These are phyloP conservation scores for Hestina assimilis DNA, from an alignment of 1,140 invertebrate species.

Conservation along the genomic window DNA sequence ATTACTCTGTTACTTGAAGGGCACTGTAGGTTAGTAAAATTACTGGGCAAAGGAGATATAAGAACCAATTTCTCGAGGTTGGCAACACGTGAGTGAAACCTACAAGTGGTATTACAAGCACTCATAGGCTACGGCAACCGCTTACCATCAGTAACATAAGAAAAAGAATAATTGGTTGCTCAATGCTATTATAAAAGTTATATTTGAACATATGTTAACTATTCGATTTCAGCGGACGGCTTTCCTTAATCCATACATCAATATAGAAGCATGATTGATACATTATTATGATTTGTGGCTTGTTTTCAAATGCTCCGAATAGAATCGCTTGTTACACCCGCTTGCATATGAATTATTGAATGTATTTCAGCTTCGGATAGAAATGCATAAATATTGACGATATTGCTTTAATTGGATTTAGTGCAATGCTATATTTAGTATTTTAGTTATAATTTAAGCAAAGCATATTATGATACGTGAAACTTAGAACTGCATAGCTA, in stretches of 20 bases:
- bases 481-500: slow-evolving; percentile 4
- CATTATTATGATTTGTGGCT: slow-evolving; percentile 45
- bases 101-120: too few species aligned
- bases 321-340: slow-evolving; percentile 35
- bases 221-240: neutral
- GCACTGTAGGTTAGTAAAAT: too few species aligned
- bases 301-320: slow-evolving; percentile 53
- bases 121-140: too few species aligned
- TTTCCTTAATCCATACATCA: slow-evolving; percentile 20
- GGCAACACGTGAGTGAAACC: too few species aligned
- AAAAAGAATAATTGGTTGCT: neutral
- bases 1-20: too few species aligned
- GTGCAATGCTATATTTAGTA: slow-evolving; percentile 23
- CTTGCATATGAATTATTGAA: slow-evolving; percentile 42
- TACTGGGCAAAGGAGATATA: too few species aligned
- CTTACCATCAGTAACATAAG: neutral
- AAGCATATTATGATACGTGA: slow-evolving; percentile 10
- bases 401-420: slow-evolving; percentile 29
- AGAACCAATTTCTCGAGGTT: too few species aligned
- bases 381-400: slow-evolving; percentile 51
- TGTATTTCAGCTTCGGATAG: slow-evolving; percentile 34
- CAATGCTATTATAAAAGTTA: neutral
- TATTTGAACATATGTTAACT: neutral
- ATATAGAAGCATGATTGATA: slow-evolving; percentile 37
- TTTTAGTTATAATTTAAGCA: slow-evolving; percentile 14